These are phyloP conservation scores for Diaphora mendica DNA, from an alignment of 2,888 invertebrate species.

Conservation along the genomic window DNA sequence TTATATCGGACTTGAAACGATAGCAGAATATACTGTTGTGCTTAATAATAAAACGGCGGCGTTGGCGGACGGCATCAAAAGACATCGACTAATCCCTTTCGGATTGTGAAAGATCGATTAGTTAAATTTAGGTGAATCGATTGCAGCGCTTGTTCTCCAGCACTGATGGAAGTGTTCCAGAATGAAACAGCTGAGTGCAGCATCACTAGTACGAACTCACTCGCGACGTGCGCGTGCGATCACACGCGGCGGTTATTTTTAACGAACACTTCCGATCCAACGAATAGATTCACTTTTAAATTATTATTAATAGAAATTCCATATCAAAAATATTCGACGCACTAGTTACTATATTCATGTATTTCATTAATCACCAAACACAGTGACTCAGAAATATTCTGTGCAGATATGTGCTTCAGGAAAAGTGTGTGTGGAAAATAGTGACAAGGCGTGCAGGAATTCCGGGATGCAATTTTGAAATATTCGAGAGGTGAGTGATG, in stretches of 20 bases:
- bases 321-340: conserved; percentile 25
- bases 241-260: conserved; percentile 67
- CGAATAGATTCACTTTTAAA: conserved; percentile 57
- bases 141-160: conserved; percentile 11
- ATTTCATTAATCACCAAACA: neutral
- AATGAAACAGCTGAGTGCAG: conserved; percentile 4
- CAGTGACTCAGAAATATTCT: conserved; percentile 11
- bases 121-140: neutral
- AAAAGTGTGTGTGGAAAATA: conserved; percentile 16
- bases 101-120: neutral
- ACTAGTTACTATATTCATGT: neutral
- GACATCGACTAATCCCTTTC: neutral
- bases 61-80: too few relatives aligned
- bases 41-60: neutral
- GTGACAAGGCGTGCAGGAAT: conserved; percentile 38
- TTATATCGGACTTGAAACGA: neutral
- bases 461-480: conserved; percentile 38
- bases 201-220: conserved; percentile 41
- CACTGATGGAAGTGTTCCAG: conserved; percentile 20
- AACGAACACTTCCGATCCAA: conserved; percentile 64
- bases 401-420: conserved; percentile 20
- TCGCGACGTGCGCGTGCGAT: conserved; percentile 53
- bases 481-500: conserved; percentile 44
- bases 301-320: conserved; percentile 54
- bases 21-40: neutral